These are phyloP conservation scores for Danionella dracula DNA, from an alignment of 2,797 vertebrate species.

Conservation along the genomic window DNA sequence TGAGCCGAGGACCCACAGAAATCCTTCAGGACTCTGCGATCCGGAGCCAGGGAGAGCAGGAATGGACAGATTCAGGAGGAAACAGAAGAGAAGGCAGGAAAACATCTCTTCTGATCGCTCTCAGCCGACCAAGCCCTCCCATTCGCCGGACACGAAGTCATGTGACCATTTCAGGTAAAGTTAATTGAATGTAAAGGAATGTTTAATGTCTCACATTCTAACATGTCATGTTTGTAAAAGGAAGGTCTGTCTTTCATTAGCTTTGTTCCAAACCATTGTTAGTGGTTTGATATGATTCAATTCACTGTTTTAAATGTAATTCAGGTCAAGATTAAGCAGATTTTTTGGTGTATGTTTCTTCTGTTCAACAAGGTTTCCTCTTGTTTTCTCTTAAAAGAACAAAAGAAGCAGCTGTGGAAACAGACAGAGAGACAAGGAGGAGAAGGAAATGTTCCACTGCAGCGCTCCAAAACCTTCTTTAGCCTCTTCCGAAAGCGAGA, in stretches of 20 bases:
- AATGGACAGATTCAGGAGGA: constrained; percentile 36
- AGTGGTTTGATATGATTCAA: too few relatives aligned
- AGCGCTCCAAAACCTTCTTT: constrained; percentile 90
- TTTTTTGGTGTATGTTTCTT: too few relatives aligned
- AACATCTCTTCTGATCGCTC: constrained; percentile 80
- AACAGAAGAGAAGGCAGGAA: constrained; percentile 73
- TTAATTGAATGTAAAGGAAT: too few relatives aligned
- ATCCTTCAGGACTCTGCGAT: constrained; percentile 87
- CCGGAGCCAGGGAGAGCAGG: constrained; percentile 54
- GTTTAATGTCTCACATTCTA: too few relatives aligned
- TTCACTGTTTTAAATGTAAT: too few relatives aligned
- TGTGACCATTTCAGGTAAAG: constrained; percentile 80
- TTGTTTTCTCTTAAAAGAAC: too few relatives aligned
- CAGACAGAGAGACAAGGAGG: constrained; percentile 67
- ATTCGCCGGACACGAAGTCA: constrained; percentile 91
- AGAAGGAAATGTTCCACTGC: constrained; percentile 64
- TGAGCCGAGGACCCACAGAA: constrained; percentile 72
- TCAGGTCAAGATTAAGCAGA: too few relatives aligned
- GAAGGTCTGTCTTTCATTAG: too few relatives aligned
- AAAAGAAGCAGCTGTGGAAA: constrained; percentile 78
- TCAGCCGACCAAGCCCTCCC: constrained; percentile 81
- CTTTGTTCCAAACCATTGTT: too few relatives aligned
- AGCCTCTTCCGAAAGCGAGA: constrained; percentile 74
- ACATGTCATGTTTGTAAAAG: too few relatives aligned
- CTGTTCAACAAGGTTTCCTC: too few relatives aligned